Conservation (phyloP, 2,888 invertebrate species). For the Julus scandinavius region DNA sequence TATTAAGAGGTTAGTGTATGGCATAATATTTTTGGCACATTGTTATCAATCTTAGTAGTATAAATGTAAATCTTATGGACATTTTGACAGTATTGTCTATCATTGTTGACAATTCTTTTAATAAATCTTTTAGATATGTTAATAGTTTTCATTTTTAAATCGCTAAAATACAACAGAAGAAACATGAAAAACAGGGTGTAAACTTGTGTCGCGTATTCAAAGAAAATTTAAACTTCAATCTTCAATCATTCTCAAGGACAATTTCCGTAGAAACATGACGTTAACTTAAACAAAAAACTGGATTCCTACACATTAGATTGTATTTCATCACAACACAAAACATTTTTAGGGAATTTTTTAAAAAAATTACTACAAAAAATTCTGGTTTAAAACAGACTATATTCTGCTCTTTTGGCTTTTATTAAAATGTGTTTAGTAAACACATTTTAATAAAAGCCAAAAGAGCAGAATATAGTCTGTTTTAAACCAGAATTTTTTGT, state of each 20-base stretch:
- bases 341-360: no score
- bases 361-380: no score
- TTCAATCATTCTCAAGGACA: conserved; percentile 1
- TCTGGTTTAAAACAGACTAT: no score
- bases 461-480: no score
- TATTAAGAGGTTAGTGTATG: background rate
- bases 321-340: background rate
- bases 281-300: background rate
- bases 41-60: background rate
- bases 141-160: background rate
- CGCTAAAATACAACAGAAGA: background rate
- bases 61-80: background rate
- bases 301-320: background rate
- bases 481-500: no score
- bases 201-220: background rate
- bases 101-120: background rate
- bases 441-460: no score
- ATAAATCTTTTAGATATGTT: background rate
- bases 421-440: no score
- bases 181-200: background rate
- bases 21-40: background rate
- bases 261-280: background rate
- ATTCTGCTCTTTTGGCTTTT: no score
- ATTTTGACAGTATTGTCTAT: conserved; percentile 27
- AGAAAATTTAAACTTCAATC: background rate